Percentiles rank a stretch among this genome's conserved stretches.
Evolutionary conservation across 2,888 invertebrate species (phyloP).

Genomic region (Eudasyphora cyanicolor): DNA sequence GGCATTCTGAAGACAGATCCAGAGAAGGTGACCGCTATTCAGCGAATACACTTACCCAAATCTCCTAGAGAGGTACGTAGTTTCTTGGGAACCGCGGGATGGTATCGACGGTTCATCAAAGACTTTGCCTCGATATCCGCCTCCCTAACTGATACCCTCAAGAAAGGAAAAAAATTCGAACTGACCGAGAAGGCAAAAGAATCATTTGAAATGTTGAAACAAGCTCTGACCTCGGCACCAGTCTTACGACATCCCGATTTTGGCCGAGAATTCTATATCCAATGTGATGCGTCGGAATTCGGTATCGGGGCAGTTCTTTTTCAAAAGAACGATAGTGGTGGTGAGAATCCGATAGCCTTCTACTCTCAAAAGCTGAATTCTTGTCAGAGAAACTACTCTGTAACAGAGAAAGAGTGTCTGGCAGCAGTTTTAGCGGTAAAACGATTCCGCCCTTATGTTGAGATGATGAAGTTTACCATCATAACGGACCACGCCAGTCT

Average conservation of each 20-base stretch:
- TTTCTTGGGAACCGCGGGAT: background rate
- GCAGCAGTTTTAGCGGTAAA: background rate
- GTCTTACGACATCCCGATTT: too few relatives aligned
- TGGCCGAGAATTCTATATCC: too few relatives aligned
- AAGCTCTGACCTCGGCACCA: too few relatives aligned
- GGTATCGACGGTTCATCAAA: constrained; percentile 13
- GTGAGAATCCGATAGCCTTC: constrained; percentile 30
- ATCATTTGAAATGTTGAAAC: too few relatives aligned
- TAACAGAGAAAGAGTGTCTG: background rate
- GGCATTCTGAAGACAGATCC: constrained; percentile 37
- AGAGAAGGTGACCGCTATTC: too few relatives aligned
- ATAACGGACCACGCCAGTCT: constrained; percentile 29
- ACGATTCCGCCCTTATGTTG: too few relatives aligned
- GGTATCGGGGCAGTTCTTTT: too few relatives aligned
- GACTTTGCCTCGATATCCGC: too few relatives aligned
- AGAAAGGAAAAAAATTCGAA: background rate
- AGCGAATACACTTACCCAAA: too few relatives aligned
- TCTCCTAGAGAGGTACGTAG: too few relatives aligned
- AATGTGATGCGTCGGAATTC: too few relatives aligned
- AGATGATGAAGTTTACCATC: constrained; percentile 33
- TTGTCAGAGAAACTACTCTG: constrained; percentile 20
- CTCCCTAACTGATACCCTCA: background rate
- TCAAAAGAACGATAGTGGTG: background rate
- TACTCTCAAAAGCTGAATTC: constrained; percentile 13
- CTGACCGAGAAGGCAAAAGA: background rate